A percentile compares a stretch with the other conserved stretches of the same genome.
phyloP scores from a whole-genome alignment of 2,113 vertebrate genomes.

The Chiloscyllium plagiosum region DNA sequence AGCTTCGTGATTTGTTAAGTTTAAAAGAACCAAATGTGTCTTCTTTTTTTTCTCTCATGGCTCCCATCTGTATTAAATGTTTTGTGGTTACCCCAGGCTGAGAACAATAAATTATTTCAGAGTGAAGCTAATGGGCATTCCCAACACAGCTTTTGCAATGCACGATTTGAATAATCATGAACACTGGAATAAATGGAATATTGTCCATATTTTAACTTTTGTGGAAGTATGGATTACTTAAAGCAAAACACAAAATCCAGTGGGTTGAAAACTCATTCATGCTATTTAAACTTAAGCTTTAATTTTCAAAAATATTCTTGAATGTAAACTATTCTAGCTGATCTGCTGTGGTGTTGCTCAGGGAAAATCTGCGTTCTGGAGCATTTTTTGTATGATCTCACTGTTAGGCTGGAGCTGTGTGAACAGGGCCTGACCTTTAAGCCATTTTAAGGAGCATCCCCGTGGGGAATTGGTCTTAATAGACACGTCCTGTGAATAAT shows the following conservation, averaged over 20 bases:
- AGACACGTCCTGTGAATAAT: neutral
- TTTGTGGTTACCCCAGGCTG: constrained; percentile 25
- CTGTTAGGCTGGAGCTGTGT: neutral
- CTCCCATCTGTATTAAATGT: constrained; percentile 22
- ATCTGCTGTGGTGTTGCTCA: neutral
- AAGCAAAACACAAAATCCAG: neutral
- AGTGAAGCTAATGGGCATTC: neutral
- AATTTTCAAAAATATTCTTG: neutral
- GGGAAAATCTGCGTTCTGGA: neutral
- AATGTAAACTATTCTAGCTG: neutral
- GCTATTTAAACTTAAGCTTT: neutral
- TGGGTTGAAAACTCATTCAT: neutral
- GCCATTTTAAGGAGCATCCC: neutral
- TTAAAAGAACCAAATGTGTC: constrained; percentile 31
- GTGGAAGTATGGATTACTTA: neutral
- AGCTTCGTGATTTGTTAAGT: constrained; percentile 24
- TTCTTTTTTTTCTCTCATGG: constrained; percentile 4
- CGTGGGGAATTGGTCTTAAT: neutral
- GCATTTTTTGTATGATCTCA: neutral
- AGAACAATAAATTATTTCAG: constrained; percentile 28
- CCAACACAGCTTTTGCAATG: neutral
- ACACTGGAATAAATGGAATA: neutral
- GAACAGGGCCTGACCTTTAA: neutral
- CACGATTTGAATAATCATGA: neutral
- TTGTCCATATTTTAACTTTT: neutral